A percentile compares a stretch with the other conserved stretches of the same genome.
These are phyloP conservation scores for Psilopogon haemacephalus DNA, from an alignment of 2,113 vertebrate species.

Conservation along the genomic window DNA sequence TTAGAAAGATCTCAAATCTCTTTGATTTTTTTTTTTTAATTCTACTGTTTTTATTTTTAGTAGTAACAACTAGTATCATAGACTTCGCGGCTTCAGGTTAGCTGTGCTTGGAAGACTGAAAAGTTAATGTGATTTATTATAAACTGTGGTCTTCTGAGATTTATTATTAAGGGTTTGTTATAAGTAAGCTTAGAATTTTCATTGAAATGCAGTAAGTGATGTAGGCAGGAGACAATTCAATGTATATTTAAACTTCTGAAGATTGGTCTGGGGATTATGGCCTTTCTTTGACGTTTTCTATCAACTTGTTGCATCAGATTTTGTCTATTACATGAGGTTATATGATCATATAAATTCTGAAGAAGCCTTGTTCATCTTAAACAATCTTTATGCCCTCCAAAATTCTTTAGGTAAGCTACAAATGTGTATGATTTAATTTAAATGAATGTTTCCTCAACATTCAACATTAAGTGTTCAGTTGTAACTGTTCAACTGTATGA, in stretches of 20 bases:
- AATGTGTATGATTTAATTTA: background rate
- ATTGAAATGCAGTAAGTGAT: background rate
- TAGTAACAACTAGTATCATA: background rate
- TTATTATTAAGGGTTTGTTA: background rate
- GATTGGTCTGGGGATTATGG: background rate
- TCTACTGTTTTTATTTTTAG: background rate
- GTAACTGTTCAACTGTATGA: background rate
- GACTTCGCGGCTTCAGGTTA: background rate
- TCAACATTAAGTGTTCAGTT: background rate
- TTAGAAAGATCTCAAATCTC: background rate
- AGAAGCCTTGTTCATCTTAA: background rate
- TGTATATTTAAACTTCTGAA: background rate
- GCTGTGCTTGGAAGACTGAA: background rate
- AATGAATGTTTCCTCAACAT: background rate
- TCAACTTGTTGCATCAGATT: background rate
- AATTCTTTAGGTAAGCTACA: background rate
- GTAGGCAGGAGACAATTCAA: background rate
- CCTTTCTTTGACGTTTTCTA: background rate
- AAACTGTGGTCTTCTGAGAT: background rate
- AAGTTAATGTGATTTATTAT: background rate
- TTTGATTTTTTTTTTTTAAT: too few relatives aligned
- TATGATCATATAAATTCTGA: background rate
- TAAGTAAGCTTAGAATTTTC: background rate
- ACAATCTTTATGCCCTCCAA: background rate
- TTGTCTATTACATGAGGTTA: background rate